Percentiles rank a stretch among this genome's conserved stretches.
Conservation (phyloP, 1,140 invertebrate species). For the Apis cerana region DNA sequence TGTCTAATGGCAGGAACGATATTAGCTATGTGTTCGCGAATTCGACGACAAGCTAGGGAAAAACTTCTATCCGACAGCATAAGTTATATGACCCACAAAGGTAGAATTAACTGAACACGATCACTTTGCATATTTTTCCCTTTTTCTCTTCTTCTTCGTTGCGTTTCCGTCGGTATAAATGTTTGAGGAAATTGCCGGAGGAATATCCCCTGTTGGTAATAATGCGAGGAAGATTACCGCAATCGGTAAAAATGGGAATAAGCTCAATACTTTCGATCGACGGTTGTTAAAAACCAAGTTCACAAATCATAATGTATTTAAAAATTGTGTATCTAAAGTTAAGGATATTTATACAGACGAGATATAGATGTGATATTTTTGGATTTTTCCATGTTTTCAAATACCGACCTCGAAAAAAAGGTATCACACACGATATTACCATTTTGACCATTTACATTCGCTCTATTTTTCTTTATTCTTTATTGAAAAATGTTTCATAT, state of each 20-base stretch:
- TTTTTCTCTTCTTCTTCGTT: conserved; percentile 5
- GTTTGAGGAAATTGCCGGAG: neutral
- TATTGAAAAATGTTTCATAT: no score
- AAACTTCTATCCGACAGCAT: conserved; percentile 82
- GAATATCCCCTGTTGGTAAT: conserved; percentile 32
- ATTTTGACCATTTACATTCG: no score
- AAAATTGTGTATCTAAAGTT: neutral
- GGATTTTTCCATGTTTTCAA: no score
- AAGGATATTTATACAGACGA: neutral
- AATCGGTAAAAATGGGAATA: conserved; percentile 3
- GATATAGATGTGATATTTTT: no score
- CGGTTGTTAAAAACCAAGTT: neutral
- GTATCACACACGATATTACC: no score
- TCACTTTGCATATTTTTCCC: conserved; percentile 23
- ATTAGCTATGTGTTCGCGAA: conserved; percentile 86
- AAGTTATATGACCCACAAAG: conserved; percentile 88
- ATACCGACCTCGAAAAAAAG: no score
- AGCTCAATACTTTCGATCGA: neutral
- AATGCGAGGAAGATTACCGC: conserved; percentile 22
- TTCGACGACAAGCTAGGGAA: conserved; percentile 83
- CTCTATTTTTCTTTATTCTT: no score
- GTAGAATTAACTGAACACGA: conserved; percentile 84
- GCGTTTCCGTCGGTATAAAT: conserved; percentile 18
- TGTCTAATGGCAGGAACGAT: conserved; percentile 87
- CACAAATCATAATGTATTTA: neutral